Percentiles rank a stretch among this genome's conserved stretches.
These are phyloP conservation scores for Zaprionus lineosus DNA, from an alignment of 2,888 invertebrate species.

Conservation along the genomic window DNA sequence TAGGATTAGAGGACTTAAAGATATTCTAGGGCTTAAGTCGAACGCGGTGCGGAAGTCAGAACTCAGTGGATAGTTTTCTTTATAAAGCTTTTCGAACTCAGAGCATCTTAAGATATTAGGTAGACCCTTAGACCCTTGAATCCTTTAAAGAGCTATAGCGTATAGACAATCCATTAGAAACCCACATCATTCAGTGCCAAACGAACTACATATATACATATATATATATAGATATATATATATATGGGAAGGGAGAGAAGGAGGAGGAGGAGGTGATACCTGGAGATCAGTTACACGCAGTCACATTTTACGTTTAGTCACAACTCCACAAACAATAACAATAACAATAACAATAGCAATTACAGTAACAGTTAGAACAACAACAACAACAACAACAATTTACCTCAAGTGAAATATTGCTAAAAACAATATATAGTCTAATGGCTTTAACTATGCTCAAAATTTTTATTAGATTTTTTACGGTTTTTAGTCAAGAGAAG, in stretches of 20 bases:
- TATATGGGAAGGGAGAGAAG: too few relatives aligned
- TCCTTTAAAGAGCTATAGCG: conserved; percentile 7
- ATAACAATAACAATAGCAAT: conserved; percentile 24
- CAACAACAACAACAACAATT: conserved; percentile 63
- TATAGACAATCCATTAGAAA: conserved; percentile 39
- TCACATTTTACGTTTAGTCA: too few relatives aligned
- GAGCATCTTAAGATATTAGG: conserved; percentile 65
- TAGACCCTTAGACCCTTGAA: too few relatives aligned
- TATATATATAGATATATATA: too few relatives aligned
- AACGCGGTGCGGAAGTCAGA: conserved; percentile 45
- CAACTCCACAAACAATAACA: conserved; percentile 1
- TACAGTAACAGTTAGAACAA: conserved; percentile 21
- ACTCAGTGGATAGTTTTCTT: conserved; percentile 72
- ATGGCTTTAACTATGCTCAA: conserved; percentile 58
- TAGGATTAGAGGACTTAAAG: too few relatives aligned
- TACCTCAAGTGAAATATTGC: conserved; percentile 75
- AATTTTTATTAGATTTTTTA: conserved; percentile 19
- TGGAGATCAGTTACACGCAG: background rate
- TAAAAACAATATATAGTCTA: conserved; percentile 41
- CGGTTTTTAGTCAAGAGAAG: conserved; percentile 17
- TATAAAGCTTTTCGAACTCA: conserved; percentile 64
- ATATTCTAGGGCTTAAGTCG: too few relatives aligned
- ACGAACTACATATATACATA: too few relatives aligned
- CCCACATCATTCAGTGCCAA: conserved; percentile 49
- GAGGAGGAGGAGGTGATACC: too few relatives aligned